Conservation (phyloP, 2,113 vertebrate genomes). For the Ailuropoda melanoleuca region DNA sequence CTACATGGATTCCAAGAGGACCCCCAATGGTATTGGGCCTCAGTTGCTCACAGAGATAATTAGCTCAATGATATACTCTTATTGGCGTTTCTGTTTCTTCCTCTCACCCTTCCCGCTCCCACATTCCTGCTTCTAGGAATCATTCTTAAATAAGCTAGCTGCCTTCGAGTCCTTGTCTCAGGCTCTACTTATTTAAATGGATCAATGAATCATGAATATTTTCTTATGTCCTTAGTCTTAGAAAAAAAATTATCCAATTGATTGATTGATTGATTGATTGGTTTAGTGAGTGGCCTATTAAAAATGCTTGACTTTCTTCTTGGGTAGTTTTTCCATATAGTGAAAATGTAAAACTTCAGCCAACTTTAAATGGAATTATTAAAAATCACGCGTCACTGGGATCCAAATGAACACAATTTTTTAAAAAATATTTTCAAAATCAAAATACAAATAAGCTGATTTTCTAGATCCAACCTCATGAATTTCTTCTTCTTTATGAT, state of each 20-base stretch:
- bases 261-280: not conserved
- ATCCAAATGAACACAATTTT: not conserved
- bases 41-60: not conserved
- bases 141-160: constrained; percentile 5
- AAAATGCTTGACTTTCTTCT: constrained; percentile 20
- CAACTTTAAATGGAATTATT: not conserved
- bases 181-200: not conserved
- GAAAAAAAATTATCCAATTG: not conserved
- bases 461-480: not conserved
- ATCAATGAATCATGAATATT: not conserved
- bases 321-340: not conserved
- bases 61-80: not conserved
- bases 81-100: not conserved
- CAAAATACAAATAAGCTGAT: constrained; percentile 23
- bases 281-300: not conserved
- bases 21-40: not conserved
- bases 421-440: constrained; percentile 34
- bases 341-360: constrained; percentile 24
- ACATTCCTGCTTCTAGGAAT: not conserved
- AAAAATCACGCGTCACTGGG: not conserved
- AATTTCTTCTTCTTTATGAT: constrained; percentile 45
- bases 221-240: not conserved
- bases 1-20: not conserved
- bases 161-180: not conserved
- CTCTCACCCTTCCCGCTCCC: not conserved